phyloP scores from a whole-genome alignment of 2,888 invertebrate genomes.

The Noctua fimbriata region DNA sequence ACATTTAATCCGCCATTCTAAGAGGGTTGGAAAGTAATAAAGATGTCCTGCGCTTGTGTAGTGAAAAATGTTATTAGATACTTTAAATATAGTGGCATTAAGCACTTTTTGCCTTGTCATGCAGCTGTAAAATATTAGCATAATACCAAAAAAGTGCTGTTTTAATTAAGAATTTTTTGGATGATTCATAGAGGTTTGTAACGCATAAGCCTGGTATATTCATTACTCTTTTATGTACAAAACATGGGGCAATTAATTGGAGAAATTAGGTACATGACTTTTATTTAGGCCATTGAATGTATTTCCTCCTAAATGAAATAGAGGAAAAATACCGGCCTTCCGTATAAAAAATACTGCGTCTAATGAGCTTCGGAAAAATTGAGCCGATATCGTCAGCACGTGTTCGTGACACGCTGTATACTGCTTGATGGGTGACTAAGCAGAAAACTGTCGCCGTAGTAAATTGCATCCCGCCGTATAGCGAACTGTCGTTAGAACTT shows the following conservation, averaged over 20 bases:
- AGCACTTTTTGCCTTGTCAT: constrained; percentile 54
- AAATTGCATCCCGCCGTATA: constrained; percentile 72
- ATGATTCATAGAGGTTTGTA: constrained; percentile 49
- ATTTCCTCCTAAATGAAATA: background rate
- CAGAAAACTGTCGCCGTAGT: constrained; percentile 72
- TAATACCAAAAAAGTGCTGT: constrained; percentile 53
- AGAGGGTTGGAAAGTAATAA: constrained; percentile 75
- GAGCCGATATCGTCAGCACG: constrained; percentile 48
- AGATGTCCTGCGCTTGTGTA: constrained; percentile 66
- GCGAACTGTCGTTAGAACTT: constrained; percentile 71
- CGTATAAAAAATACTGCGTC: constrained; percentile 30
- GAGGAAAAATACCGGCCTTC: constrained; percentile 10
- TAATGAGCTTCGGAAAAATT: constrained; percentile 59
- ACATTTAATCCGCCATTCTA: constrained; percentile 68
- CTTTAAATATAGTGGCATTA: constrained; percentile 65
- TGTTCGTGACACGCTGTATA: constrained; percentile 63
- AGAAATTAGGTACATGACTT: constrained; percentile 12
- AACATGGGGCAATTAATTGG: constrained; percentile 12
- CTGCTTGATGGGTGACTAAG: constrained; percentile 78
- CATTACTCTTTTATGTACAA: constrained; percentile 28
- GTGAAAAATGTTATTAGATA: constrained; percentile 63
- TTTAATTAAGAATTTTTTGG: constrained; percentile 51
- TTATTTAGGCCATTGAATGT: constrained; percentile 12
- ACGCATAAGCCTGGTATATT: constrained; percentile 23
- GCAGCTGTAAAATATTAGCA: constrained; percentile 50